Percentiles rank a stretch among this genome's conserved stretches.
Conservation (phyloP, 2,797 vertebrate species). For the Malurus leucopterus region DNA sequence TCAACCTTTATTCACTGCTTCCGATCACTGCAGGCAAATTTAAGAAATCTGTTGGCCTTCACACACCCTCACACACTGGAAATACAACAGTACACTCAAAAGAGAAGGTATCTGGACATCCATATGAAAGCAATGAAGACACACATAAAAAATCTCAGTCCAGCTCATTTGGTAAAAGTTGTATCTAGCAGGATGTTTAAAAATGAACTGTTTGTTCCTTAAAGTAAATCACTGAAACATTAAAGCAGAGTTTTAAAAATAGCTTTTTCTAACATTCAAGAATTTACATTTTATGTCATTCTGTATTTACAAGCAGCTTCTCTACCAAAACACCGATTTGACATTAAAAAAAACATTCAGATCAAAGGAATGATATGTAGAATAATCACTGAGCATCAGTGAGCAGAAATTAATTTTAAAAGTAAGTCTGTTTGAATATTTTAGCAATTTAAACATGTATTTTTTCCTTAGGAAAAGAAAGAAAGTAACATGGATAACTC, state of each 20-base stretch:
- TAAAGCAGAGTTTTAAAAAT: constrained; percentile 39
- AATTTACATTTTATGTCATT: constrained; percentile 53
- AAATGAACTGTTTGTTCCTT: constrained; percentile 37
- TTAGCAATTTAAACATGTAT: background rate
- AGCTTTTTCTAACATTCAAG: background rate
- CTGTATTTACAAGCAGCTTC: constrained; percentile 32
- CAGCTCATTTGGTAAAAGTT: background rate
- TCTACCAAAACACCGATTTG: constrained; percentile 12
- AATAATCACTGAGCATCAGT: background rate
- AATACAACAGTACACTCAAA: fast-evolving
- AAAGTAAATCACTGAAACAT: constrained; percentile 37
- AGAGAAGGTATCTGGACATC: background rate
- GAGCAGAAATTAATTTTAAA: background rate
- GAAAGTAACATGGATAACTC: background rate
- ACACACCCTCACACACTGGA: background rate
- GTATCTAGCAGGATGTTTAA: constrained; percentile 49
- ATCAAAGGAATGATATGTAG: background rate
- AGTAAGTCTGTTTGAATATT: background rate
- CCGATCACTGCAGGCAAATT: background rate
- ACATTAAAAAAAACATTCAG: background rate
- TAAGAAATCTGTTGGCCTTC: background rate
- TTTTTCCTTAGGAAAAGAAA: background rate
- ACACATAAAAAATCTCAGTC: background rate
- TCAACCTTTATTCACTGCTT: background rate
- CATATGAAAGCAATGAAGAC: background rate